Percentiles rank a stretch among this genome's conserved stretches.
phyloP scores from a whole-genome alignment of 2,113 vertebrate genomes.

The Aplodontia rufa region DNA sequence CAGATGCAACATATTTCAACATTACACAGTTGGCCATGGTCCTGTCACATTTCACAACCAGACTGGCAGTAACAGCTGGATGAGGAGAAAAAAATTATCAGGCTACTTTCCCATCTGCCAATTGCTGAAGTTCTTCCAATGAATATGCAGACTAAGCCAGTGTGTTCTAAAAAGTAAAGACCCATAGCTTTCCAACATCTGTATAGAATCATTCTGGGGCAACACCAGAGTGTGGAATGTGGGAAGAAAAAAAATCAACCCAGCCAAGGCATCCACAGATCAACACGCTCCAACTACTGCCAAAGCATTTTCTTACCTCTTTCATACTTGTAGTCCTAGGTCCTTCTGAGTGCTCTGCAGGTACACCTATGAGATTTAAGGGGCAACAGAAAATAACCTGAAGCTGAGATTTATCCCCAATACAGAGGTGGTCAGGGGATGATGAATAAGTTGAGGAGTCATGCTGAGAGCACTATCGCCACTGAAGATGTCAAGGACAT shows the following conservation, averaged over 20 bases:
- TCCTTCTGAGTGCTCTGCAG: not conserved
- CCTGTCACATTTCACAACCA: conserved; percentile 64
- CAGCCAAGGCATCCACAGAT: not conserved
- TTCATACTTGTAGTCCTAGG: not conserved
- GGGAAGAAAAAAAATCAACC: not conserved
- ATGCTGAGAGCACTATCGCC: not conserved
- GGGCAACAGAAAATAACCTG: not conserved
- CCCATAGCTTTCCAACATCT: conserved; percentile 13
- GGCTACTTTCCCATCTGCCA: conserved; percentile 29
- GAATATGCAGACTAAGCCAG: not conserved
- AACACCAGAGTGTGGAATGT: not conserved
- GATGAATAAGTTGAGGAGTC: not conserved
- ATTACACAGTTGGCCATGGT: conserved; percentile 34
- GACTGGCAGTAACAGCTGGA: conserved; percentile 68
- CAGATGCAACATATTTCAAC: conserved; percentile 34
- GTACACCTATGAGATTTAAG: not conserved
- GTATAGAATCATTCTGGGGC: not conserved
- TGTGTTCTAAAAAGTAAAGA: not conserved
- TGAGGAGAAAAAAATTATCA: conserved; percentile 49
- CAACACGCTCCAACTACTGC: no score
- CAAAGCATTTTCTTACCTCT: not conserved
- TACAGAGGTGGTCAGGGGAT: not conserved
- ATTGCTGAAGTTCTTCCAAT: conserved; percentile 44
- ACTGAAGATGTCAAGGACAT: not conserved
- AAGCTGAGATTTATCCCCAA: not conserved